These are phyloP conservation scores for Phlogophora meticulosa DNA, from an alignment of 2,888 invertebrate species.

Conservation along the genomic window DNA sequence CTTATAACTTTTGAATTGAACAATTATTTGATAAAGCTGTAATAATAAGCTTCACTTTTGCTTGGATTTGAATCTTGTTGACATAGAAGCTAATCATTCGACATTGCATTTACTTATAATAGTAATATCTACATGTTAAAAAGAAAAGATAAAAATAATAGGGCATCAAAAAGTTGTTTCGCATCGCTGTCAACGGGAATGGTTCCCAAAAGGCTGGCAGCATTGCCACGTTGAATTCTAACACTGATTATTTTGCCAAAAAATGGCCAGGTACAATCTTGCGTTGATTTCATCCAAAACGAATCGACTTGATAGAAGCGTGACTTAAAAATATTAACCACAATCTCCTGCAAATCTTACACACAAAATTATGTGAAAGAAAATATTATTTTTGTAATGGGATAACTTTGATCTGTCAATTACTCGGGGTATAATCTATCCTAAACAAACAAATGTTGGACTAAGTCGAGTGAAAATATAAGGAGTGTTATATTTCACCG, in stretches of 20 bases:
- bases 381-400: constrained; percentile 74
- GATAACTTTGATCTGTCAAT: constrained; percentile 82
- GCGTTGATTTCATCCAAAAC: not conserved
- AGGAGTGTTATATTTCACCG: constrained; percentile 68
- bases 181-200: too few species aligned
- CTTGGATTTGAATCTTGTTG: not conserved
- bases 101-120: not conserved
- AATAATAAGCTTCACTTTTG: not conserved
- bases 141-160: too few species aligned
- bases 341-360: constrained; percentile 7
- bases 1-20: constrained; percentile 36
- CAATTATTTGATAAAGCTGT: constrained; percentile 7
- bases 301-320: not conserved
- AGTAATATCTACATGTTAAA: too few species aligned
- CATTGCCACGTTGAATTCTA: too few species aligned
- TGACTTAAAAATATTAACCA: not conserved
- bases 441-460: constrained; percentile 76
- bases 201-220: too few species aligned
- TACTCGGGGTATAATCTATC: constrained; percentile 76
- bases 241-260: too few species aligned
- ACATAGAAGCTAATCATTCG: not conserved
- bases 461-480: constrained; percentile 71
- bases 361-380: constrained; percentile 54
- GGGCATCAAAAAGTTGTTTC: too few species aligned
- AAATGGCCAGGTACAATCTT: too few species aligned